Evolutionary conservation across 2,888 invertebrate genomes (phyloP), one percentile per base, ranked within the genome.

Genomic region (Pterobdella sp.): DNA sequence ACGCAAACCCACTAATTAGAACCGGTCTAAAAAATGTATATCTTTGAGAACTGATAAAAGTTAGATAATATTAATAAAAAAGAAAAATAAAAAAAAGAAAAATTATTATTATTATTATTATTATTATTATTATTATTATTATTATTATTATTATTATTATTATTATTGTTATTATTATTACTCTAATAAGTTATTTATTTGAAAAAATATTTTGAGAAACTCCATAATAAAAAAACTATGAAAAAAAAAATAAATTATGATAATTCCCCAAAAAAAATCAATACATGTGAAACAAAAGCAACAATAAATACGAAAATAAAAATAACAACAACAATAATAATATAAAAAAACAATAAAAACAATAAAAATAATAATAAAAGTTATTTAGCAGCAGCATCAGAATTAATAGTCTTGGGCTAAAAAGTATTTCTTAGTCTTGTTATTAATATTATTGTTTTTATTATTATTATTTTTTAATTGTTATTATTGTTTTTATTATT

Each of bases 231-330:
- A 2, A 60, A 52, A 3, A 70, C 70, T 7, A 60, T 60, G 1
- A 70, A 52, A 31, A 60, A 52, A 3, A 70, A n/a, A n/a, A n/a
- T n/a, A n/a, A n/a, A 10, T 7, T 4, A 52, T 10, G 56, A 52
- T 7, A 60, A 52, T 10, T 60, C 70, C 7, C 3, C 70, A 1
- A 70, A 52, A 31, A 60, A 52, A 3, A 70, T 60, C 34, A 60
- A 52, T 60, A 70, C 70, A 26, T 4, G 56, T 60, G 56, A 52
- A 26, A 60, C 70, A 4, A 70, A 31, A 18, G 2, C 70, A 4
- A 31, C 34, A 14, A 63, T 26, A 2, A 60, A 52, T 10, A 70
- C 70, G 1, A 60, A 52, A 3, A 70, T 34, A 2, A 60, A 26
- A 14, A 42, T 18, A 14, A 42, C 42, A 14, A 42, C 42, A 14